A percentile compares a stretch with the other conserved stretches of the same genome.
Evolutionary conservation across 2,888 invertebrate genomes (phyloP).

Genomic region (Hirtodrosophila duncani): DNA sequence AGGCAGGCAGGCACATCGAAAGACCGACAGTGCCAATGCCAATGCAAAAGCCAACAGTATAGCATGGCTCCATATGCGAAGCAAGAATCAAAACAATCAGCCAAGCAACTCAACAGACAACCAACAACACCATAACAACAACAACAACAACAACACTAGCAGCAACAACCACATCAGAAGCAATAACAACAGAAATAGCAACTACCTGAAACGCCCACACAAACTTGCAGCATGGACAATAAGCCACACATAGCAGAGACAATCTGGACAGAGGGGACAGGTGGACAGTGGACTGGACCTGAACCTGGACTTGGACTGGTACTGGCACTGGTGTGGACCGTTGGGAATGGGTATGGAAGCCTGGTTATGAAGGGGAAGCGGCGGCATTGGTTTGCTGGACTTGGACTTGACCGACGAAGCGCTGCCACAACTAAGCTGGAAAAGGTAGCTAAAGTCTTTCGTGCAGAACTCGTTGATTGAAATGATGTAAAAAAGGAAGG

Average conservation of each 20-base stretch:
- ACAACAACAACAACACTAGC: constrained; percentile 29
- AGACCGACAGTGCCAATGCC: not conserved
- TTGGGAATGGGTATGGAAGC: too few relatives aligned
- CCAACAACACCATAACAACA: constrained; percentile 36
- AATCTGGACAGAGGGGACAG: constrained; percentile 16
- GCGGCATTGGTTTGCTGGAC: too few relatives aligned
- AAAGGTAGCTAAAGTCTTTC: constrained; percentile 69
- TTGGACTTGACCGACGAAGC: constrained; percentile 11
- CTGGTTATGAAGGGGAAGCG: too few relatives aligned
- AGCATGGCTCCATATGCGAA: constrained; percentile 64
- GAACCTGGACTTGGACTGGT: too few relatives aligned
- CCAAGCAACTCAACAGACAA: constrained; percentile 52
- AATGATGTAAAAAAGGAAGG: not conserved
- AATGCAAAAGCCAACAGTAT: too few relatives aligned
- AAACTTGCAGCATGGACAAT: constrained; percentile 57
- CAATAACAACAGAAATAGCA: constrained; percentile 27
- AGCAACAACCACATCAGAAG: not conserved
- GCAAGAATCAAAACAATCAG: constrained; percentile 69
- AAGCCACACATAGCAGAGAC: constrained; percentile 65
- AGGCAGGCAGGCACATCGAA: constrained; percentile 11
- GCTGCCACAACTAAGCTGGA: too few relatives aligned
- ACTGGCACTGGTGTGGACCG: too few relatives aligned
- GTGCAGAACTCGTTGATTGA: constrained; percentile 60
- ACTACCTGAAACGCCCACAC: constrained; percentile 32
- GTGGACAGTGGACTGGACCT: constrained; percentile 9